These are phyloP conservation scores for Stenolophus ochropezus DNA, from an alignment of 2,888 invertebrate genomes.

Conservation along the genomic window DNA sequence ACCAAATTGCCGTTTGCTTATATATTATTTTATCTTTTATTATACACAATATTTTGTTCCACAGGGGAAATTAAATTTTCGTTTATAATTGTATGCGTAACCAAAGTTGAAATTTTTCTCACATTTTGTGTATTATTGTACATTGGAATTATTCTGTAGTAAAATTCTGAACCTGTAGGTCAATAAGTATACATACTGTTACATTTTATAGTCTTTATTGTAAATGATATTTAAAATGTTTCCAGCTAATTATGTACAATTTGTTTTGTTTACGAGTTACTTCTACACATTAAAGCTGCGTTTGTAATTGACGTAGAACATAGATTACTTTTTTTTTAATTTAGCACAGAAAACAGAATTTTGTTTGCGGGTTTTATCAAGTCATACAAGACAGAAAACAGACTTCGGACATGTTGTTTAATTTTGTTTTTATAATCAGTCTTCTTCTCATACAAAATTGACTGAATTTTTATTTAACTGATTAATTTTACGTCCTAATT, in stretches of 20 bases:
- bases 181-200: slow-evolving; percentile 58
- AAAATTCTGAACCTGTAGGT: slow-evolving; percentile 50
- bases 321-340: too few relatives aligned
- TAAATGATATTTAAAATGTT: slow-evolving; percentile 58
- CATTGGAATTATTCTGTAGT: slow-evolving; percentile 48
- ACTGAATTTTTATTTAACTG: too few relatives aligned
- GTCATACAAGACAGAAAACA: too few relatives aligned
- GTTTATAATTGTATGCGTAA: slow-evolving; percentile 40
- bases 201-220: slow-evolving; percentile 60
- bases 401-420: too few relatives aligned
- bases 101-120: slow-evolving; percentile 45
- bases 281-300: too few relatives aligned
- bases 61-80: not conserved
- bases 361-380: too few relatives aligned
- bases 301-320: too few relatives aligned
- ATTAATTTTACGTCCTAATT: too few relatives aligned
- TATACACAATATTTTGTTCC: not conserved
- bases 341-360: too few relatives aligned
- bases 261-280: slow-evolving; percentile 18
- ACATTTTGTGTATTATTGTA: slow-evolving; percentile 48
- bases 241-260: slow-evolving; percentile 32
- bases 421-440: too few relatives aligned
- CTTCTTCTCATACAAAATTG: too few relatives aligned
- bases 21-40: slow-evolving; percentile 19
- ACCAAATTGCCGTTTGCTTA: slow-evolving; percentile 43